These are phyloP conservation scores for Poecilia velifera DNA, from an alignment of 2,797 vertebrate species.

Conservation along the genomic window DNA sequence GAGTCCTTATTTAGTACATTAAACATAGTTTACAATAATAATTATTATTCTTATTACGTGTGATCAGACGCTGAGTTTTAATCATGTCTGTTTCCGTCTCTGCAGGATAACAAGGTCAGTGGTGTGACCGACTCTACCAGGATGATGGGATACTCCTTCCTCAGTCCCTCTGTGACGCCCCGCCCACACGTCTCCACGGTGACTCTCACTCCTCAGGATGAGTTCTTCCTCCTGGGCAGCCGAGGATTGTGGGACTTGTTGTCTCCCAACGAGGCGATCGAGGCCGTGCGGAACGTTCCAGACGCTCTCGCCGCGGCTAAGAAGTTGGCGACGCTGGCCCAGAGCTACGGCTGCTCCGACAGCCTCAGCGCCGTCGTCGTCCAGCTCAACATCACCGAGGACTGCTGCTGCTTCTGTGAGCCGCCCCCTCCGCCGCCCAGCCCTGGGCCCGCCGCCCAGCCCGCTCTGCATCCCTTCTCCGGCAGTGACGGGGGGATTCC, in stretches of 20 bases:
- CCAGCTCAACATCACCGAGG: slow-evolving; percentile 91
- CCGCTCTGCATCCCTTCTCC: slow-evolving; percentile 29
- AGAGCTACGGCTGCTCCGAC: slow-evolving; percentile 93
- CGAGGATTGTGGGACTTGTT: slow-evolving; percentile 93
- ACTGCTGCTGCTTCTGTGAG: slow-evolving; percentile 96
- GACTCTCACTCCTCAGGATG: slow-evolving; percentile 91
- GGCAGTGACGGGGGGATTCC: slow-evolving; percentile 57
- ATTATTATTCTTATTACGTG: not conserved
- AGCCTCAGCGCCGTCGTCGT: slow-evolving; percentile 94
- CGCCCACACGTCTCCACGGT: slow-evolving; percentile 91
- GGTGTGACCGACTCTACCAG: slow-evolving; percentile 94
- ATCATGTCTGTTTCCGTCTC: not conserved
- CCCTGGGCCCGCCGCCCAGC: slow-evolving; percentile 76
- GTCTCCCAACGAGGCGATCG: slow-evolving; percentile 88
- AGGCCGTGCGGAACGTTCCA: slow-evolving; percentile 89
- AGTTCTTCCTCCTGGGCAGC: slow-evolving; percentile 96
- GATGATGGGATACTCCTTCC: slow-evolving; percentile 96
- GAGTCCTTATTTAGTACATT: not conserved
- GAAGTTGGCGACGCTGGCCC: slow-evolving; percentile 95
- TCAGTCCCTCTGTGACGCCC: slow-evolving; percentile 92
- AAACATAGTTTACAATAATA: not conserved
- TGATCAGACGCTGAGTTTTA: not conserved
- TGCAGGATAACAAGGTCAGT: slow-evolving; percentile 95
- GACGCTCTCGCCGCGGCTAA: slow-evolving; percentile 92
- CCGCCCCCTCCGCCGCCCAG: slow-evolving; percentile 86